phyloP scores from a whole-genome alignment of 1,140 invertebrate genomes.

The Portunus trituberculatus region DNA sequence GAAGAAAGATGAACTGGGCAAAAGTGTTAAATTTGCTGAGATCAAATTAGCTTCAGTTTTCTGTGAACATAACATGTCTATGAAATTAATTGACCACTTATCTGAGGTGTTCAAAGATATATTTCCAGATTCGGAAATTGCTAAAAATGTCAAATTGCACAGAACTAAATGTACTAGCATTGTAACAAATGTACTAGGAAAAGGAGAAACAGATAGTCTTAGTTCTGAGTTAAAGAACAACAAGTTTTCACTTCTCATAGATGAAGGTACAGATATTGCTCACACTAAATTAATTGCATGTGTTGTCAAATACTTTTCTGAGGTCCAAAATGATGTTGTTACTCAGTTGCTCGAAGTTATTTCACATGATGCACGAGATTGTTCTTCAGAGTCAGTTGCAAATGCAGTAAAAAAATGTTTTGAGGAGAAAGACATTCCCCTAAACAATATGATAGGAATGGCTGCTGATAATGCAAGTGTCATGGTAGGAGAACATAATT shows the following conservation, averaged over 20 bases:
- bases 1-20: slow-evolving; percentile 28
- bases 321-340: slow-evolving; percentile 37
- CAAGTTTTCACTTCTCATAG: slow-evolving; percentile 41
- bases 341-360: slow-evolving; percentile 44
- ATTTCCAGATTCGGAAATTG: slow-evolving; percentile 55
- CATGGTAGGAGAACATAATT: slow-evolving; percentile 45
- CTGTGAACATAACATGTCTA: slow-evolving; percentile 57
- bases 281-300: slow-evolving; percentile 46
- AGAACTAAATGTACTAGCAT: slow-evolving; percentile 58
- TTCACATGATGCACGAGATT: slow-evolving; percentile 49
- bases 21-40: slow-evolving; percentile 38
- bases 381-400: slow-evolving; percentile 50
- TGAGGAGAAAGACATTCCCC: slow-evolving; percentile 57
- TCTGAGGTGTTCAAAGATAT: slow-evolving; percentile 55
- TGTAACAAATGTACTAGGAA: slow-evolving; percentile 59
- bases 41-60: slow-evolving; percentile 38
- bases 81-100: slow-evolving; percentile 52
- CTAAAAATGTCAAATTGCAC: slow-evolving; percentile 51
- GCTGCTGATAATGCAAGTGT: slow-evolving; percentile 48
- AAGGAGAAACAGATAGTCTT: slow-evolving; percentile 39
- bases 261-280: slow-evolving; percentile 49
- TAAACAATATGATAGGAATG: slow-evolving; percentile 57
- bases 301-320: slow-evolving; percentile 42
- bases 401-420: slow-evolving; percentile 59
- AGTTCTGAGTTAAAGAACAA: slow-evolving; percentile 43